phyloP scores from a whole-genome alignment of 2,797 vertebrate genomes.

The Clamator glandarius region DNA sequence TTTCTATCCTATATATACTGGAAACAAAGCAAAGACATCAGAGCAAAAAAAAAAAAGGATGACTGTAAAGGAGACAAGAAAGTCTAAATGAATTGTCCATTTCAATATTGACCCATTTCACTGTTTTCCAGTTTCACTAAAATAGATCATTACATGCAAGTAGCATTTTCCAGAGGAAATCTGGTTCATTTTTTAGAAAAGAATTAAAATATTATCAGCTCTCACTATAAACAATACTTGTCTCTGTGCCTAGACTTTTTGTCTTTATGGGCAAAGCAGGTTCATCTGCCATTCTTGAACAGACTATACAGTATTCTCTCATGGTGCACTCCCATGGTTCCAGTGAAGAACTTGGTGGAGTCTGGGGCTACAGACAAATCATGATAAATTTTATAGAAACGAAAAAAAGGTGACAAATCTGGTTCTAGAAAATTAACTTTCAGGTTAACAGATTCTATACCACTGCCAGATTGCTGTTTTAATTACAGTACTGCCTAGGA shows the following conservation, averaged over 20 bases:
- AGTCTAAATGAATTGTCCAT: not conserved
- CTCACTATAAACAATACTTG: constrained; percentile 1
- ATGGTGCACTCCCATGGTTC: not conserved
- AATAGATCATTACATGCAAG: not conserved
- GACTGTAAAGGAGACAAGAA: not conserved
- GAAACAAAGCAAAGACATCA: not conserved
- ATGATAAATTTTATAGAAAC: not conserved
- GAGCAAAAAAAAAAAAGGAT: not conserved
- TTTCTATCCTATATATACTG: accelerated
- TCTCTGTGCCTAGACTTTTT: constrained; percentile 7
- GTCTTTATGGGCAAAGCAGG: constrained; percentile 13
- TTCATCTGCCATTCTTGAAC: constrained; percentile 20
- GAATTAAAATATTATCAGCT: not conserved
- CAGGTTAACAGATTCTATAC: not conserved
- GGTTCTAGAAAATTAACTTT: not conserved
- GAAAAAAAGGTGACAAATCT: not conserved
- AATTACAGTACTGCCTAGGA: not conserved
- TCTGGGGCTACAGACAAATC: not conserved
- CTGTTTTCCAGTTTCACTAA: not conserved
- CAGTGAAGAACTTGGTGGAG: not conserved
- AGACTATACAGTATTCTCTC: not conserved
- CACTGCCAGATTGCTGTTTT: not conserved
- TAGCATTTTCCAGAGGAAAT: not conserved
- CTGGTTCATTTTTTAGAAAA: not conserved
- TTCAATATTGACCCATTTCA: not conserved